phyloP scores from a whole-genome alignment of 2,888 invertebrate species.

The Oasisia sp. region DNA sequence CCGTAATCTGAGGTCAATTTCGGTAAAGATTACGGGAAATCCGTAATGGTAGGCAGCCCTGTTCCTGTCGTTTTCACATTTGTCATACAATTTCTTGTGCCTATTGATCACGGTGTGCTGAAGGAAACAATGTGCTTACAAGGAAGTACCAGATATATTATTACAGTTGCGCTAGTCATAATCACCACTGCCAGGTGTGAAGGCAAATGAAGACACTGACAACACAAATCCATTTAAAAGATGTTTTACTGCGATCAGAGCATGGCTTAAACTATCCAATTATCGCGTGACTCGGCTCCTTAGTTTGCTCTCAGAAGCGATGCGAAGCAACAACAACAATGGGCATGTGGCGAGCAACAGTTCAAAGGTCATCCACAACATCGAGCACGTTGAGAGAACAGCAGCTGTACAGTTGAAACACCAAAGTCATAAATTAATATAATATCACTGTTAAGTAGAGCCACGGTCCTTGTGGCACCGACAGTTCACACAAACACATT shows the following conservation, averaged over 20 bases:
- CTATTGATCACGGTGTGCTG: too few species aligned
- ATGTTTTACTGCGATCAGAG: conserved; percentile 17
- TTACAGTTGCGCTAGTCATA: too few species aligned
- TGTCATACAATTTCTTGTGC: too few species aligned
- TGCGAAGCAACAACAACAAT: not conserved
- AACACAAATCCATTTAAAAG: not conserved
- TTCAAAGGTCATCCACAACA: not conserved
- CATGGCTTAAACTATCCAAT: conserved; percentile 17
- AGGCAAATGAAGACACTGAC: not conserved
- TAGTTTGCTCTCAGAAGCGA: not conserved
- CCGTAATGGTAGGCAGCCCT: too few species aligned
- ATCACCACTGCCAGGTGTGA: too few species aligned
- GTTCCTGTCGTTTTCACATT: too few species aligned
- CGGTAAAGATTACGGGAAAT: too few species aligned
- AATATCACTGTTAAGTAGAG: not conserved
- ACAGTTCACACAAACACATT: not conserved
- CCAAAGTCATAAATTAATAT: conserved; percentile 11
- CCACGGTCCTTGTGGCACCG: not conserved
- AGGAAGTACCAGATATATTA: too few species aligned
- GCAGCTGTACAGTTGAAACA: conserved; percentile 10
- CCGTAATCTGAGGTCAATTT: too few species aligned
- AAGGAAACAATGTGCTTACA: too few species aligned
- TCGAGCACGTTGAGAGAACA: not conserved
- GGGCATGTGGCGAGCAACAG: not conserved
- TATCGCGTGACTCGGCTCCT: conserved; percentile 2